Conservation (phyloP, 2,888 invertebrate species). For the Podabrus alpinus region DNA sequence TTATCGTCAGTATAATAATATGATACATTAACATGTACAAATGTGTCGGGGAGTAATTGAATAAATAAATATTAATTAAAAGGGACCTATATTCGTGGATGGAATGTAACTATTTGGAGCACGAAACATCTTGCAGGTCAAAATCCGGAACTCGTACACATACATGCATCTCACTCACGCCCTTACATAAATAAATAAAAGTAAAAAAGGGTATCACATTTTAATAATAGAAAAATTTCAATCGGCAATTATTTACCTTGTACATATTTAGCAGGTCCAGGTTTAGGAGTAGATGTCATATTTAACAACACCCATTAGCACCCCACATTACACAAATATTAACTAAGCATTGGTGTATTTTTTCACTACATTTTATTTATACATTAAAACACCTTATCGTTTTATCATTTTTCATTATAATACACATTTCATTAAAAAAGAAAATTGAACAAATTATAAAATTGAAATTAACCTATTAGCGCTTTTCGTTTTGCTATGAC, state of each 20-base stretch:
- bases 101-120: not conserved
- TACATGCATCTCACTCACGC: not conserved
- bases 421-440: slow-evolving; percentile 12
- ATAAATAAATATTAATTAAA: not conserved
- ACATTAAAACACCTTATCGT: slow-evolving; percentile 4
- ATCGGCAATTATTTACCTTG: slow-evolving; percentile 50
- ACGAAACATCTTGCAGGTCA: not conserved
- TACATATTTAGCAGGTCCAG: slow-evolving; percentile 55
- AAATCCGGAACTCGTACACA: not conserved
- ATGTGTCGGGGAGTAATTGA: not conserved
- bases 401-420: slow-evolving; percentile 7
- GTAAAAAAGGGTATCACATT: not conserved
- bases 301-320: slow-evolving; percentile 45
- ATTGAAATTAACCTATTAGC: slow-evolving; percentile 34
- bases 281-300: slow-evolving; percentile 57
- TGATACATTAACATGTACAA: not conserved
- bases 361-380: slow-evolving; percentile 18
- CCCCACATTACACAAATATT: slow-evolving; percentile 37
- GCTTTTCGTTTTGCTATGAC: slow-evolving; percentile 41
- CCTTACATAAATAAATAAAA: not conserved
- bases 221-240: not conserved
- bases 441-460: slow-evolving; percentile 21
- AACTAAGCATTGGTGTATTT: slow-evolving; percentile 7
- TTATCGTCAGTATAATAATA: too few relatives aligned
- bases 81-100: not conserved